Percentiles rank a stretch among this genome's conserved stretches.
Conservation (phyloP, 2,888 invertebrate genomes). For the Erpobdella octoculata region DNA sequence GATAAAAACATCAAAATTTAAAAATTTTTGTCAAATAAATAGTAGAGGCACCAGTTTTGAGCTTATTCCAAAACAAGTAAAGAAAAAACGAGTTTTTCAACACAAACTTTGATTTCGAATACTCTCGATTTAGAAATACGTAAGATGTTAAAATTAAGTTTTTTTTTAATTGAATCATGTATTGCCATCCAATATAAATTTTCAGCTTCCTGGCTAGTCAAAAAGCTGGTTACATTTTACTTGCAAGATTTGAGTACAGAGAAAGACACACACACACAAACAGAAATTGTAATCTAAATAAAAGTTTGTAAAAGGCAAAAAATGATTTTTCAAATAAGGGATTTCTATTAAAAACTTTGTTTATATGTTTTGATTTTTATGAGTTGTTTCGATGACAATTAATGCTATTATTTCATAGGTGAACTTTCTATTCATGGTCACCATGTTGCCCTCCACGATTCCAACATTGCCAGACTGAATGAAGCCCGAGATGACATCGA, state of each 20-base stretch:
- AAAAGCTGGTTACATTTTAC: too few relatives aligned
- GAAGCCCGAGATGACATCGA: slow-evolving; percentile 48
- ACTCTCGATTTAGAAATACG: too few relatives aligned
- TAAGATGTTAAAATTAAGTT: too few relatives aligned
- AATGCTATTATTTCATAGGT: slow-evolving; percentile 41
- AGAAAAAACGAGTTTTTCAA: too few relatives aligned
- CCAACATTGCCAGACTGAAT: slow-evolving; percentile 45
- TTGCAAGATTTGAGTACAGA: not conserved
- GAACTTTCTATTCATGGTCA: slow-evolving; percentile 54
- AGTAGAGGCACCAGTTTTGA: too few relatives aligned
- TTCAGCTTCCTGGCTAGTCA: too few relatives aligned
- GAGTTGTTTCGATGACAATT: not conserved
- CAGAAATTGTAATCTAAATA: not conserved
- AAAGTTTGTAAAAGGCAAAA: not conserved
- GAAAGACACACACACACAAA: not conserved
- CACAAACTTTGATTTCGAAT: too few relatives aligned
- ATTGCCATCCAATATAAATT: too few relatives aligned
- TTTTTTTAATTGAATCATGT: too few relatives aligned
- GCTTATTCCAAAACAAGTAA: too few relatives aligned
- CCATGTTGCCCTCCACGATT: slow-evolving; percentile 52
- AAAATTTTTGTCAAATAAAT: too few relatives aligned
- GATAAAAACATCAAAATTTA: too few relatives aligned
- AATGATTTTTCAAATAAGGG: not conserved
- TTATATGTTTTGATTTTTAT: not conserved
- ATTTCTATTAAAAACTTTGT: not conserved